A percentile compares a stretch with the other conserved stretches of the same genome.
phyloP scores from a whole-genome alignment of 2,797 vertebrate species.

The Fringilla coelebs region DNA sequence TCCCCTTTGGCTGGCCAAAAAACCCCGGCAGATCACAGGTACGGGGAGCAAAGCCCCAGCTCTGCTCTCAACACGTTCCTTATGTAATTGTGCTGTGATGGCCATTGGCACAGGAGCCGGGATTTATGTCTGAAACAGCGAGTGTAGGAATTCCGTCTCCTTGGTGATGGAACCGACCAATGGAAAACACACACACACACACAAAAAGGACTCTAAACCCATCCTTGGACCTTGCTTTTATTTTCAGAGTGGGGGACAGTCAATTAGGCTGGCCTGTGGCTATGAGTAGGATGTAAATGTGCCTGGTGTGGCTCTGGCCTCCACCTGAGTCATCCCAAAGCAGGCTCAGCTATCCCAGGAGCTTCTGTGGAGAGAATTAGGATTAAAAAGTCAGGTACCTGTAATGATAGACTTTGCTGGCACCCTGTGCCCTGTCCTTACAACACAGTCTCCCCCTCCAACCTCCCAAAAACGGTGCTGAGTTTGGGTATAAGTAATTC shows the following conservation, averaged over 20 bases:
- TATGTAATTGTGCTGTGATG: background rate
- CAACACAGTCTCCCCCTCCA: background rate
- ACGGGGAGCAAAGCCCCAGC: background rate
- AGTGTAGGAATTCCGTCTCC: constrained; percentile 35
- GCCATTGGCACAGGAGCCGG: background rate
- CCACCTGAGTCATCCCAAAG: background rate
- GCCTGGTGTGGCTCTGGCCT: background rate
- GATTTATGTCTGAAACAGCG: background rate
- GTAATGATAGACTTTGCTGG: background rate
- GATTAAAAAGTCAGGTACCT: background rate
- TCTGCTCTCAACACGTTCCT: background rate
- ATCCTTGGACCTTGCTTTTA: background rate
- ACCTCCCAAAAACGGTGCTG: rapidly evolving
- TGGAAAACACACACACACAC: background rate
- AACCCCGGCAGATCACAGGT: rapidly evolving
- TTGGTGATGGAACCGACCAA: constrained; percentile 52
- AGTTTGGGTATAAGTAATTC: background rate
- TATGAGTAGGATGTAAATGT: rapidly evolving
- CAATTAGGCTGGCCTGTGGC: background rate
- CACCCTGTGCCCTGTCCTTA: background rate
- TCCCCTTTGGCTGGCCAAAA: background rate
- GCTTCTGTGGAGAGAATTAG: background rate
- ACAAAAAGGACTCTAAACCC: background rate
- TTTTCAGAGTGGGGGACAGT: background rate
- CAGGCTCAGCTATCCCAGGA: background rate